Conservation (phyloP, 92 coral and sea anemone genomes). For the Anthopleura xanthogrammica region DNA sequence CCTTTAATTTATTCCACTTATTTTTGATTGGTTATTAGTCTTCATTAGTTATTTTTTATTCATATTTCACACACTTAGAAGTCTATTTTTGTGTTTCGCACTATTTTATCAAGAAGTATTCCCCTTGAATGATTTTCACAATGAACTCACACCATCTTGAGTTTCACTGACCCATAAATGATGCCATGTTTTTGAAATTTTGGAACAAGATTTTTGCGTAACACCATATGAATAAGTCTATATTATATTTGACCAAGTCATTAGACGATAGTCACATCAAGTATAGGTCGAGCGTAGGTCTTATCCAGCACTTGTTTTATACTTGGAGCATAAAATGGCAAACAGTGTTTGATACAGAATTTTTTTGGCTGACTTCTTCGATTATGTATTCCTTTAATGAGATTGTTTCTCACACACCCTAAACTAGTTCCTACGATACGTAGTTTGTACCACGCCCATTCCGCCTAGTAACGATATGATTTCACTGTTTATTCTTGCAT, state of each 20-base stretch:
- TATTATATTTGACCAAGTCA: neutral
- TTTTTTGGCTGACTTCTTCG: neutral
- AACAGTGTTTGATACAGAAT: neutral
- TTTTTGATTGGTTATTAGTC: neutral
- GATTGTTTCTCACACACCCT: neutral
- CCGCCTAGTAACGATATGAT: neutral
- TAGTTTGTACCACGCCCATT: neutral
- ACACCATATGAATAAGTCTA: neutral
- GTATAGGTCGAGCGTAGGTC: neutral
- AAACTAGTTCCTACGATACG: neutral
- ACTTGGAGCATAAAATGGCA: neutral
- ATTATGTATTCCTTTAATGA: neutral
- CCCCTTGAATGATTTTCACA: neutral
- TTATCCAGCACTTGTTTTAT: neutral
- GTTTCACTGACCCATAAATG: slow-evolving; percentile 5
- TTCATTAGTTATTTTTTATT: neutral
- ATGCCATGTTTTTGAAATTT: neutral
- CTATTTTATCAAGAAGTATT: neutral
- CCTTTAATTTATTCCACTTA: neutral
- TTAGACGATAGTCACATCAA: neutral
- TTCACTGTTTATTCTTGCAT: neutral
- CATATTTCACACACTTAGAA: neutral
- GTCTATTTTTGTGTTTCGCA: neutral
- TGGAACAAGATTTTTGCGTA: neutral
- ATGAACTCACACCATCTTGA: neutral